These are phyloP conservation scores for Conops quadrifasciatus DNA, from an alignment of 2,888 invertebrate genomes.

Conservation along the genomic window DNA sequence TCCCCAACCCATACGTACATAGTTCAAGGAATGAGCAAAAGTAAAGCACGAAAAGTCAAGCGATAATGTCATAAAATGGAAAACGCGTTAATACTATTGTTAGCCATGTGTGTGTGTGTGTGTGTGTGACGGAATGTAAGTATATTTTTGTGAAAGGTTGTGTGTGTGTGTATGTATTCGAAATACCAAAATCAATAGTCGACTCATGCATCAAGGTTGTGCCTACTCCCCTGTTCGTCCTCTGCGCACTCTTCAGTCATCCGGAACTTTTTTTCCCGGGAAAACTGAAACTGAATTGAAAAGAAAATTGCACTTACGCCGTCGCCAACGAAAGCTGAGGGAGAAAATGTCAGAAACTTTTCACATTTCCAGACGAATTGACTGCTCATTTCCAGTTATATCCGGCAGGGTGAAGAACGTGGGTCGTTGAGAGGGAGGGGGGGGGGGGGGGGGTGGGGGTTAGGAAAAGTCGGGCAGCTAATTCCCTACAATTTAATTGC, in stretches of 20 bases:
- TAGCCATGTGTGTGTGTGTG: conserved; percentile 37
- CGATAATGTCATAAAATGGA: conserved; percentile 61
- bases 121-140: conserved; percentile 9
- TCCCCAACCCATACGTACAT: too few species aligned
- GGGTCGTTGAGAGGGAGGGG: too few species aligned
- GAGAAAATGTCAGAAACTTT: conserved; percentile 23
- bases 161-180: background rate
- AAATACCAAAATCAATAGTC: conserved; percentile 20
- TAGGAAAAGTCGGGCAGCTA: background rate
- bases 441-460: too few species aligned
- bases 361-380: conserved; percentile 24
- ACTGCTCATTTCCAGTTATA: background rate
- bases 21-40: too few species aligned
- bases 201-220: conserved; percentile 17
- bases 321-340: background rate
- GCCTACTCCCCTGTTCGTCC: background rate
- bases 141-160: background rate
- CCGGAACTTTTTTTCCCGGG: background rate
- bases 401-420: too few species aligned
- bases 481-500: background rate
- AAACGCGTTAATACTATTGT: conserved; percentile 60
- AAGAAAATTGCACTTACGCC: conserved; percentile 26
- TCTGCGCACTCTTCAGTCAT: background rate
- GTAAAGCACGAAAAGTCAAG: conserved; percentile 50
- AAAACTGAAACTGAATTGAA: conserved; percentile 20